These are phyloP conservation scores for Hypomesus transpacificus DNA, from an alignment of 2,113 vertebrate species.

Conservation along the genomic window DNA sequence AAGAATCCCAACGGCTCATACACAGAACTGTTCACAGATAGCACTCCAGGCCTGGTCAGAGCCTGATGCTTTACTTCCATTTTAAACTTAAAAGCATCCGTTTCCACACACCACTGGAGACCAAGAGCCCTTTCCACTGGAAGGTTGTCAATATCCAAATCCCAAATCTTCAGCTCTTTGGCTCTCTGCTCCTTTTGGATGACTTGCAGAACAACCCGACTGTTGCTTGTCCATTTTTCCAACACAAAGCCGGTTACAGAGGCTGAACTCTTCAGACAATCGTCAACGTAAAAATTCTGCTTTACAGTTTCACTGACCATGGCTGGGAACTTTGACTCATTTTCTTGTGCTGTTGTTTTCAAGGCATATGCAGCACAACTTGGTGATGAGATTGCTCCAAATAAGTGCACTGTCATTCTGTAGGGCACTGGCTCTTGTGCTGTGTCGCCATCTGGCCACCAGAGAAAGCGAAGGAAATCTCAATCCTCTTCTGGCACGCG, in stretches of 20 bases:
- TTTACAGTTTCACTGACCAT: too few relatives aligned
- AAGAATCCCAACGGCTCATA: conserved; percentile 34
- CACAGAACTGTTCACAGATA: conserved; percentile 14
- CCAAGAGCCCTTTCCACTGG: conserved; percentile 6
- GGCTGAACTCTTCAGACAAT: too few relatives aligned
- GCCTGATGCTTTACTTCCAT: background rate
- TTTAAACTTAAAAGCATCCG: too few relatives aligned
- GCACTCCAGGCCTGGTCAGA: conserved; percentile 14
- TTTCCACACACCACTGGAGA: too few relatives aligned
- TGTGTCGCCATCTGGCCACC: background rate
- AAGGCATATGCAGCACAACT: too few relatives aligned
- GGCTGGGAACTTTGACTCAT: too few relatives aligned
- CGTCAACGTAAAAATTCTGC: too few relatives aligned
- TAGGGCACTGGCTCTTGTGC: background rate
- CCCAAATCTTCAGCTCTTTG: background rate
- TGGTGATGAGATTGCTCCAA: background rate
- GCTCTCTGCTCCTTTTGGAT: background rate
- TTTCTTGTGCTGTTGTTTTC: too few relatives aligned
- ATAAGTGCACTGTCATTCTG: conserved; percentile 13
- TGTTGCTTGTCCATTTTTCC: too few relatives aligned
- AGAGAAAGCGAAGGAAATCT: conserved; percentile 5
- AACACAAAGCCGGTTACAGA: too few relatives aligned
- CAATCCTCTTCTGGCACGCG: background rate
- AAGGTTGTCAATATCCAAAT: conserved; percentile 10
- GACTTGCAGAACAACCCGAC: too few relatives aligned